These are phyloP conservation scores for Romanogobio albipinnatus DNA, from an alignment of 2,113 vertebrate species.

Conservation along the genomic window DNA sequence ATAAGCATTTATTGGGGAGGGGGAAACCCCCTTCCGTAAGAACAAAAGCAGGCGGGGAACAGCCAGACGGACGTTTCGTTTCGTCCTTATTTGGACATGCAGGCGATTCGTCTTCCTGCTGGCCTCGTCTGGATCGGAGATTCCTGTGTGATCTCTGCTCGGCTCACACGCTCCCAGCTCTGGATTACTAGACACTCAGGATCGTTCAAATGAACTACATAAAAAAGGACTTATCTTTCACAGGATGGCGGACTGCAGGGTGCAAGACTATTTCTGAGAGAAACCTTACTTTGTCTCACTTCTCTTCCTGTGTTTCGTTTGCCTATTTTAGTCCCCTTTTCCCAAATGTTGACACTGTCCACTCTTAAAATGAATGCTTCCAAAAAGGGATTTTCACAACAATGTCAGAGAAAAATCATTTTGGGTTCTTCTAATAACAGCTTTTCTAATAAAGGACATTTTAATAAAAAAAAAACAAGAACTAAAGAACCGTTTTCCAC, in stretches of 20 bases:
- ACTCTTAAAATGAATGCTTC: too few relatives aligned
- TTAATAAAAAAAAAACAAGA: too few relatives aligned
- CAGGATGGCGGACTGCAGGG: neutral
- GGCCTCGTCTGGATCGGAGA: neutral
- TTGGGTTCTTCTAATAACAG: too few relatives aligned
- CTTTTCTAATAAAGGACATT: too few relatives aligned
- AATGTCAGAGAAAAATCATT: too few relatives aligned
- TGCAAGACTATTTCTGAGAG: neutral
- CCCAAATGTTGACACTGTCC: neutral
- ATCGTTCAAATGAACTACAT: neutral
- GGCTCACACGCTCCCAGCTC: neutral
- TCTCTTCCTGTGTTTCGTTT: neutral
- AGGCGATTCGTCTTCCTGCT: conserved; percentile 44
- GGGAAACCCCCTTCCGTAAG: conserved; percentile 39
- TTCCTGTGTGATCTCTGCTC: conserved; percentile 2
- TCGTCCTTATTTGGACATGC: conserved; percentile 54
- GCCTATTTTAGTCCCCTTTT: neutral
- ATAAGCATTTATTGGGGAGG: conserved; percentile 20
- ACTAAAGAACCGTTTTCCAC: too few relatives aligned
- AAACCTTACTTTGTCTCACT: neutral
- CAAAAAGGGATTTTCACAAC: too few relatives aligned
- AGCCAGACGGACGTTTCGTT: conserved; percentile 11
- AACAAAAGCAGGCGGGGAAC: conserved; percentile 38
- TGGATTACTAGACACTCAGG: conserved; percentile 16
- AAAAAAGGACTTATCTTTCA: neutral